Percentiles rank a stretch among this genome's conserved stretches.
Evolutionary conservation across 23 tunicate species (phyloP).

Genomic region (Halocynthia roretzi): DNA sequence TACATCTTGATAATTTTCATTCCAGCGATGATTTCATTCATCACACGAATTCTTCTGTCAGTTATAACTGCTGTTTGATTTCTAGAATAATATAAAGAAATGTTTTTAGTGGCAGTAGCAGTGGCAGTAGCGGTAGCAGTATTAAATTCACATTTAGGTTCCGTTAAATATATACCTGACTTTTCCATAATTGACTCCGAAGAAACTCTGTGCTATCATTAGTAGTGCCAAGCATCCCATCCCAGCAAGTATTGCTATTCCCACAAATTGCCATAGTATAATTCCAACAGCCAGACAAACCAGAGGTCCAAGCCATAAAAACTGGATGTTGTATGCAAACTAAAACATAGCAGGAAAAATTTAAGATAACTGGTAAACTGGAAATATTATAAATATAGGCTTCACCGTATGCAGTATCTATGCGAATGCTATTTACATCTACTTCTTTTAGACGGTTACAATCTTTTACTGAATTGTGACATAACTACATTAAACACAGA

Average conservation of each 20-base stretch:
- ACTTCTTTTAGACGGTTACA: too few species aligned
- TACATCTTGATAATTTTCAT: conserved; percentile 65
- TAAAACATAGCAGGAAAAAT: not conserved
- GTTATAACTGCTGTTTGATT: conserved; percentile 27
- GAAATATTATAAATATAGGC: too few species aligned
- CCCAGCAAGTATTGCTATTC: conserved; percentile 29
- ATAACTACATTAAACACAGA: too few species aligned
- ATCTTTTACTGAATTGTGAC: too few species aligned
- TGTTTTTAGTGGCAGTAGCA: too few species aligned
- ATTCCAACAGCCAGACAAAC: conserved; percentile 25
- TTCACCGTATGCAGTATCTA: too few species aligned
- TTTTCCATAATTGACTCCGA: conserved; percentile 44
- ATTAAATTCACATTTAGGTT: too few species aligned
- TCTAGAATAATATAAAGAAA: too few species aligned
- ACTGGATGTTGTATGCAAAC: conserved; percentile 32
- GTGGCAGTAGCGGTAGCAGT: too few species aligned
- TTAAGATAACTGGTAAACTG: too few species aligned
- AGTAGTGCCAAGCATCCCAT: conserved; percentile 21
- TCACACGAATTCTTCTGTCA: conserved; percentile 36
- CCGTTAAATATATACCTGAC: conserved; percentile 27
- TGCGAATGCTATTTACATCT: too few species aligned
- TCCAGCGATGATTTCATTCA: conserved; percentile 50
- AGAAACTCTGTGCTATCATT: conserved; percentile 22
- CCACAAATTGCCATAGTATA: conserved; percentile 44
- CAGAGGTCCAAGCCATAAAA: conserved; percentile 60